phyloP scores from a whole-genome alignment of 2,797 vertebrate species.

The Sebastes oblongus region DNA sequence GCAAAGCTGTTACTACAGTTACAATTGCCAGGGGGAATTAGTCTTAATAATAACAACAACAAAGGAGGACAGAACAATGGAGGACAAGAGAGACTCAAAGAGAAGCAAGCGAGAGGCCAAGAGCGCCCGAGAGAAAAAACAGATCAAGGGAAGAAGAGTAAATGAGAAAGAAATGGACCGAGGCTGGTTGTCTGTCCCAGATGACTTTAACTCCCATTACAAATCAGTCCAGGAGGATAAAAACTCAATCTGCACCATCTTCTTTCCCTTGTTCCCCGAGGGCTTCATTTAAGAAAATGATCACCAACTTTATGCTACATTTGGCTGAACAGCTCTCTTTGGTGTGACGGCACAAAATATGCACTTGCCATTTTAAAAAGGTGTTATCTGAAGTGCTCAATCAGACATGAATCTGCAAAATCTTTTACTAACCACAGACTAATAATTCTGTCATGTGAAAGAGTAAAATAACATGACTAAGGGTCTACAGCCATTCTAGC shows the following conservation, averaged over 20 bases:
- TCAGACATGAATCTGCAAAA: not conserved
- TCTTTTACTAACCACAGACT: not conserved
- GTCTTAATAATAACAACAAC: constrained; percentile 43
- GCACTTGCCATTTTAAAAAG: not conserved
- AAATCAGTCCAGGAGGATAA: constrained; percentile 28
- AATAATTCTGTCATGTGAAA: not conserved
- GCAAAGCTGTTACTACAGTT: constrained; percentile 64
- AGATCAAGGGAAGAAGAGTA: not conserved
- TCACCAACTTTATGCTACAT: constrained; percentile 7
- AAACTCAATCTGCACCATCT: constrained; percentile 1
- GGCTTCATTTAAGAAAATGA: constrained; percentile 46
- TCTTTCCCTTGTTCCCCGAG: not conserved
- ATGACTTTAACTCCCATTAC: constrained; percentile 35
- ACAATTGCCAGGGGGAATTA: constrained; percentile 46
- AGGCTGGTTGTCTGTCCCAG: constrained; percentile 7
- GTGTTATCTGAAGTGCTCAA: not conserved
- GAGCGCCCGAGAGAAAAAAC: not conserved
- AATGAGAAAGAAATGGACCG: constrained; percentile 30
- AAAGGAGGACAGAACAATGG: not conserved
- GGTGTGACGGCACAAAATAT: not conserved
- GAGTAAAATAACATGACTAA: not conserved
- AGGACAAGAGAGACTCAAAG: not conserved
- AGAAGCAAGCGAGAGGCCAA: not conserved
- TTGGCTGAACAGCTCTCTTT: constrained; percentile 3
- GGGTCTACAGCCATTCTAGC: not conserved